Percentiles rank a stretch among this genome's conserved stretches.
Conservation (phyloP, 2,888 invertebrate genomes). For the Loripinus fragilis region DNA sequence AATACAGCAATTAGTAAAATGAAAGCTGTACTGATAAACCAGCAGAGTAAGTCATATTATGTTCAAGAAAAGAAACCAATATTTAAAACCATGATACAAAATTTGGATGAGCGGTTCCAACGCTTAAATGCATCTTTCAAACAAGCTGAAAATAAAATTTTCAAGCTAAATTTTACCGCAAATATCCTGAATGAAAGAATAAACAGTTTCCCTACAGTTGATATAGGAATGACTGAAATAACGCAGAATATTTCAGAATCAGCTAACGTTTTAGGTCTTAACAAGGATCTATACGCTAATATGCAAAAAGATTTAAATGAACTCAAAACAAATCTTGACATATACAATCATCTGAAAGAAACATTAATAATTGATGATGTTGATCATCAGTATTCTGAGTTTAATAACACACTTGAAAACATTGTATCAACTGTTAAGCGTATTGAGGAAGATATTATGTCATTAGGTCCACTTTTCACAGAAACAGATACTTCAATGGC, state of each 20-base stretch:
- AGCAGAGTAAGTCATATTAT: background rate
- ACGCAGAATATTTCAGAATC: background rate
- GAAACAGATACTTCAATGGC: background rate
- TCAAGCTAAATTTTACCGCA: background rate
- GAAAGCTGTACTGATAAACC: background rate
- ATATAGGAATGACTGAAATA: background rate
- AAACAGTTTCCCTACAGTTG: background rate
- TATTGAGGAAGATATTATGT: background rate
- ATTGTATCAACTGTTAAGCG: background rate
- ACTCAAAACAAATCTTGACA: background rate
- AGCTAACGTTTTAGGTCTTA: background rate
- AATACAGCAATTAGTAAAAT: background rate
- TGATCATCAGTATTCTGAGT: background rate
- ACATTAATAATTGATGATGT: background rate
- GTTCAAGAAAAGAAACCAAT: background rate
- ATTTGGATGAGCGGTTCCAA: background rate
- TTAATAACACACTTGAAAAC: background rate
- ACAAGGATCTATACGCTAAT: background rate
- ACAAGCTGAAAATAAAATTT: background rate
- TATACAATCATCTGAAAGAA: background rate
- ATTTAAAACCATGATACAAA: background rate
- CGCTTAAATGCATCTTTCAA: background rate
- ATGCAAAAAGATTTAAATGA: background rate
- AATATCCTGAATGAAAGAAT: background rate
- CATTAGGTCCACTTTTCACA: background rate